A percentile compares a stretch with the other conserved stretches of the same genome.
phyloP scores from a whole-genome alignment of 1,140 invertebrate genomes.

The Apocrypta bakeri region DNA sequence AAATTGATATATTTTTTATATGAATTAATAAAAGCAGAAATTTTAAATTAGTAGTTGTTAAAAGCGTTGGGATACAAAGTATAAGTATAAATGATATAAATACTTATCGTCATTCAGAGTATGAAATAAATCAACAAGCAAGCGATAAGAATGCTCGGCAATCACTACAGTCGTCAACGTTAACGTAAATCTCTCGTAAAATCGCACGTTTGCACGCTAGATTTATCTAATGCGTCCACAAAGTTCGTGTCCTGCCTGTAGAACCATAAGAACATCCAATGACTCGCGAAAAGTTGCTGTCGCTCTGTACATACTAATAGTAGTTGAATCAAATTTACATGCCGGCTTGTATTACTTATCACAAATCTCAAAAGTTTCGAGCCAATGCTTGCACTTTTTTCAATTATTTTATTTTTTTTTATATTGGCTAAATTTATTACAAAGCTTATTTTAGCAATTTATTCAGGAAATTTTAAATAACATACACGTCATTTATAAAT shows the following conservation, averaged over 20 bases:
- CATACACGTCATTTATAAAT: no score
- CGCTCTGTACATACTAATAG: background rate
- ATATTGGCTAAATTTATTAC: no score
- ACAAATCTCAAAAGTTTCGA: background rate
- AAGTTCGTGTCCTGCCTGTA: background rate
- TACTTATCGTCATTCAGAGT: background rate
- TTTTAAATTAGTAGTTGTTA: no score
- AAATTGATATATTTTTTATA: no score
- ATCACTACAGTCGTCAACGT: constrained; percentile 32
- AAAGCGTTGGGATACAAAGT: no score
- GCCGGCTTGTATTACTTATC: background rate
- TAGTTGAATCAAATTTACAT: constrained; percentile 10
- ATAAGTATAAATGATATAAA: background rate
- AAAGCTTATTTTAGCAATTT: no score
- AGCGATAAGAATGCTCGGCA: constrained; percentile 11
- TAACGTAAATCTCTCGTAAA: constrained; percentile 42
- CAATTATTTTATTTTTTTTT: no score
- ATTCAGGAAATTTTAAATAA: no score
- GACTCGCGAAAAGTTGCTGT: constrained; percentile 44
- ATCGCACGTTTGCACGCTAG: constrained; percentile 42
- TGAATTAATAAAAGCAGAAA: no score
- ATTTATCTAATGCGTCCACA: constrained; percentile 38
- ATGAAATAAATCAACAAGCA: constrained; percentile 30
- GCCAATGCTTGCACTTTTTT: no score
- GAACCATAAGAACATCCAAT: constrained; percentile 22